Percentiles rank a stretch among this genome's conserved stretches.
Evolutionary conservation across 2,113 vertebrate genomes (phyloP).

Genomic region (Butastur rufipennis): DNA sequence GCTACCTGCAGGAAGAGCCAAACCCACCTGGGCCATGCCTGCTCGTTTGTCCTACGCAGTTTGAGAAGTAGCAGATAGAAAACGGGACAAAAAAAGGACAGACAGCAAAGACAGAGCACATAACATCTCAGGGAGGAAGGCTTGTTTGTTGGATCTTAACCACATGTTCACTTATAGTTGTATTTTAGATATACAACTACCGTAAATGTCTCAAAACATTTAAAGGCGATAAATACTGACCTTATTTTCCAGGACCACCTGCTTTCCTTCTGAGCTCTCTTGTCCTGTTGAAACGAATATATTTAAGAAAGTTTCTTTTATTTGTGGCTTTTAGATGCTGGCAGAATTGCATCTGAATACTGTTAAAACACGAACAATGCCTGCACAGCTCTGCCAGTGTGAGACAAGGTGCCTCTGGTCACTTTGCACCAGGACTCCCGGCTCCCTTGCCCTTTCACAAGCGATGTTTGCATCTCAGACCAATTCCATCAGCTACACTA

Average conservation of each 20-base stretch:
- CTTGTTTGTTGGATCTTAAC: background rate
- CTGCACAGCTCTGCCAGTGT: background rate
- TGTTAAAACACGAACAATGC: background rate
- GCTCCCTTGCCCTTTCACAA: background rate
- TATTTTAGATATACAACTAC: background rate
- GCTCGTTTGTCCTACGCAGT: rapidly evolving
- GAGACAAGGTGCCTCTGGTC: background rate
- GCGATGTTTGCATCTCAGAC: background rate
- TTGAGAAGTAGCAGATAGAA: background rate
- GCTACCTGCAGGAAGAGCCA: background rate
- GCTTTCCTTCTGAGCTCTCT: background rate
- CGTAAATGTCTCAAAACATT: background rate
- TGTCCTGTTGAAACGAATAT: background rate
- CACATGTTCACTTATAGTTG: rapidly evolving
- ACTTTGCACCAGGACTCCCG: background rate
- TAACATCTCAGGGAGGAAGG: background rate
- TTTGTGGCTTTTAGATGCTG: background rate
- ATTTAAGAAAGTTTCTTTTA: background rate
- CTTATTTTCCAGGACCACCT: background rate
- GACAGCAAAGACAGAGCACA: background rate
- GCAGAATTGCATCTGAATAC: background rate
- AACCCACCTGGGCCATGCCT: background rate
- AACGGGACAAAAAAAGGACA: background rate
- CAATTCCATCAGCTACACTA: background rate
- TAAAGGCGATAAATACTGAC: background rate